Base-by-base conservation (phyloP, 1,140 invertebrate genomes). In the Drosophila cardini region DNA sequence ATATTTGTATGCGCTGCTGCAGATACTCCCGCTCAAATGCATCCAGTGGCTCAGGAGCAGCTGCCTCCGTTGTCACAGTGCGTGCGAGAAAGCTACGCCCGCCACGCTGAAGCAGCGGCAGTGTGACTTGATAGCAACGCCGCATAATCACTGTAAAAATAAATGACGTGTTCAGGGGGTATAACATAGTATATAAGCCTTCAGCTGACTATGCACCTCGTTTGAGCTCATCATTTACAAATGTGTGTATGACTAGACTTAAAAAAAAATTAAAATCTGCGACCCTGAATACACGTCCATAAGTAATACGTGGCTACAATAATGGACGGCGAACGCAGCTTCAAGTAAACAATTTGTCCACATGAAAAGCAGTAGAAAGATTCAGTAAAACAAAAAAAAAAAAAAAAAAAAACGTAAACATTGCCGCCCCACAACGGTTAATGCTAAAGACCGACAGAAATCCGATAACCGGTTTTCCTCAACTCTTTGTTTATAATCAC, bases 1-100 rank as follows among this genome's bases (percentile, higher is more conserved):
- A 95, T 21, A 95, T 95, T 21, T 95, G 92, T 60, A 98, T 96
- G 91, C 96, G 96, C 72, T 95, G 94, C 76, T 93, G 48, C 6
- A 92, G 36, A 56, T 90, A 90, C 42, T 91, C 80, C 34, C 78
- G 77, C 52, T 92, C 91, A 15, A 82, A 92, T 13, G 67, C 52
- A 55, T 89, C 84, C 16, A 78, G 40, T 13, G 72, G 45, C n/a
- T 80, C 53, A 11, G 72, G n/a, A 0, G 81, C 46, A 3, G 21
- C 46, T 3, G 21, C 38, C 11, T 80, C 76, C 6, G 82, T 58
- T 36, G 18, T 9, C 30, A 36, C 60, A 7, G 56, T 43, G 16
- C 78, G 68, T 46, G 45, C 53, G 4, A 26, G 77, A 65, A 64
- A 21, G 4, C 73, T 52, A 26, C 34, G 64, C 64, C 69, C 68